Conservation (phyloP, 64 coral and sea anemone genomes). For the Platygyra sinensis region DNA sequence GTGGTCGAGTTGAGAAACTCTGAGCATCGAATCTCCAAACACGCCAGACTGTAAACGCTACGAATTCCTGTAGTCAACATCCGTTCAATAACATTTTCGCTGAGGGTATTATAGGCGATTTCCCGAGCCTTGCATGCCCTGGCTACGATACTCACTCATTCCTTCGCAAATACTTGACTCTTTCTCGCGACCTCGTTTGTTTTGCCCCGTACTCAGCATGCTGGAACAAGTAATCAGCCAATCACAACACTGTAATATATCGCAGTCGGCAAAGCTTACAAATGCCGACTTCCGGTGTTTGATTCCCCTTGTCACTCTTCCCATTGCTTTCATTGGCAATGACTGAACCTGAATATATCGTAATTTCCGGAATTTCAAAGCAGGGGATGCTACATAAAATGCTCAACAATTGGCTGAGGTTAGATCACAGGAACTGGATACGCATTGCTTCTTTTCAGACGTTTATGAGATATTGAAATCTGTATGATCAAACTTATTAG, state of each 20-base stretch:
- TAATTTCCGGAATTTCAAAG: constrained; percentile 42
- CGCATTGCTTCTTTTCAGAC: too few relatives aligned
- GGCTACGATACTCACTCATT: not conserved
- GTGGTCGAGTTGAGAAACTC: not conserved
- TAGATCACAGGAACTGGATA: not conserved
- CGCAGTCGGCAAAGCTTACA: not conserved
- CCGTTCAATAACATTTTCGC: not conserved
- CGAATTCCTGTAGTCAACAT: not conserved
- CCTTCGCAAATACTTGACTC: not conserved
- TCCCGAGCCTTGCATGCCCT: not conserved
- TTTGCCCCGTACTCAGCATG: constrained; percentile 38
- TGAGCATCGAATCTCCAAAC: not conserved
- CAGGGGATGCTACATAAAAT: not conserved
- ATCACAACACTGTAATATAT: constrained; percentile 18
- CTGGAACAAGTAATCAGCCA: constrained; percentile 52
- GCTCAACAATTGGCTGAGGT: not conserved
- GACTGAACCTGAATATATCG: constrained; percentile 2
- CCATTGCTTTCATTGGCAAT: not conserved
- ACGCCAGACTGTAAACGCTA: not conserved
- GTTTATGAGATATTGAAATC: too few relatives aligned
- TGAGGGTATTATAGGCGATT: not conserved
- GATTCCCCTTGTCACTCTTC: not conserved
- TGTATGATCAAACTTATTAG: too few relatives aligned
- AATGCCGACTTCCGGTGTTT: constrained; percentile 2
- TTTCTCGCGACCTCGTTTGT: not conserved